Conservation (phyloP, 2,888 invertebrate genomes). For the Hoplodrina blanda region DNA sequence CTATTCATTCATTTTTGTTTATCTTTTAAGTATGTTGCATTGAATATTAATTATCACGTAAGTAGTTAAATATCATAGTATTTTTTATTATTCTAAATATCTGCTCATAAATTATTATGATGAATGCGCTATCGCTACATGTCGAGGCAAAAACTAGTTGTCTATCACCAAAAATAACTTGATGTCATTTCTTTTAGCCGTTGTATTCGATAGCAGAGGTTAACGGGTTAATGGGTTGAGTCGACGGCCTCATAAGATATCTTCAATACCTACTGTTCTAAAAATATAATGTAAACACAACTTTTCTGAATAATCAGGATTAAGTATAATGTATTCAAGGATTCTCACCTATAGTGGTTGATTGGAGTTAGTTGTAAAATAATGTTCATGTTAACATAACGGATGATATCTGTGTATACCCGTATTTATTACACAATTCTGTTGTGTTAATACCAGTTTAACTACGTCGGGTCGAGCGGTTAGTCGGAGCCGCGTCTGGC, state of each 20-base stretch:
- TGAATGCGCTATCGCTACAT: neutral
- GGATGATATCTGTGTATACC: conserved; percentile 46
- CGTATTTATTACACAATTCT: conserved; percentile 77
- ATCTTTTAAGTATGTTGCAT: neutral
- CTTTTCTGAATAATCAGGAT: conserved; percentile 7
- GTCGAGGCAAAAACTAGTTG: neutral
- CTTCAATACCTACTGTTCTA: conserved; percentile 34
- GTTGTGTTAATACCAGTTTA: conserved; percentile 85
- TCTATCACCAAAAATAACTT: conserved; percentile 12
- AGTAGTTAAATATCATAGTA: neutral
- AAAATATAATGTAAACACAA: conserved; percentile 46
- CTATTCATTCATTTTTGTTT: too few relatives aligned
- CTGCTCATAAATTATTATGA: neutral
- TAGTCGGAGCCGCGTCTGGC: conserved; percentile 73
- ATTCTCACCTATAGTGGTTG: neutral
- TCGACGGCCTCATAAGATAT: conserved; percentile 40
- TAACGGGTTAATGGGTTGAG: conserved; percentile 59
- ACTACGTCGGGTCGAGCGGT: conserved; percentile 78
- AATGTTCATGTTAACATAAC: conserved; percentile 36
- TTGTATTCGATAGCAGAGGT: conserved; percentile 42
- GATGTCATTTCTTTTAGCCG: conserved; percentile 19
- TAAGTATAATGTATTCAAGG: conserved; percentile 1
- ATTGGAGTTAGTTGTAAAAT: conserved; percentile 18
- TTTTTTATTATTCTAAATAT: too few relatives aligned
- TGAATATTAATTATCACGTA: neutral